A percentile compares a stretch with the other conserved stretches of the same genome.
Evolutionary conservation across 2,888 invertebrate genomes (phyloP).

Genomic region (Trichopria drosophilae): DNA sequence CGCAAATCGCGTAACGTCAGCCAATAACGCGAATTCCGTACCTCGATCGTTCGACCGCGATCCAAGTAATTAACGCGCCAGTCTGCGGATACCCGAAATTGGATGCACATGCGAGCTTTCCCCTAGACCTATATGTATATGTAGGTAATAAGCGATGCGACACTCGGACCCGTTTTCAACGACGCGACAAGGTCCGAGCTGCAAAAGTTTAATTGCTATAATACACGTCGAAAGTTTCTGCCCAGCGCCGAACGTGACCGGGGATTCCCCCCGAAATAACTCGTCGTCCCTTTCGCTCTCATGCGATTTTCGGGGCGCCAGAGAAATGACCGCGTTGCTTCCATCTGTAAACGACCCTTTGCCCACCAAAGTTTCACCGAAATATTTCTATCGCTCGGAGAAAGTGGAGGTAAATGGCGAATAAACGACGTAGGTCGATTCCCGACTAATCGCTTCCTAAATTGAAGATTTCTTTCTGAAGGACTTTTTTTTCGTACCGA

Average conservation of each 20-base stretch:
- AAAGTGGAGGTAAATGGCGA: too few relatives aligned
- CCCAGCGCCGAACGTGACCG: conserved; percentile 7
- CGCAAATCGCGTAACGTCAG: conserved; percentile 28
- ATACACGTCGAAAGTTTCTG: conserved; percentile 30
- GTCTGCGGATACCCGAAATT: conserved; percentile 14
- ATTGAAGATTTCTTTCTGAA: too few relatives aligned
- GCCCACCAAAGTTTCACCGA: too few relatives aligned
- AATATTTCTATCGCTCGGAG: too few relatives aligned
- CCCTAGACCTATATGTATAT: neutral
- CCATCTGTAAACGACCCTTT: too few relatives aligned
- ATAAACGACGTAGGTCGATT: too few relatives aligned
- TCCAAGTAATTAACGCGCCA: conserved; percentile 33
- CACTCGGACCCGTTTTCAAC: neutral
- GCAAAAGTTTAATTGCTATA: conserved; percentile 40
- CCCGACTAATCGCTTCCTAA: too few relatives aligned
- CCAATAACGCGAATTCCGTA: conserved; percentile 19
- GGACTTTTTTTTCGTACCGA: too few relatives aligned
- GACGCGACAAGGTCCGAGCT: neutral
- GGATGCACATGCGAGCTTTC: neutral
- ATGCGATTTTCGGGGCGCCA: too few relatives aligned
- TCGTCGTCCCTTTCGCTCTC: conserved; percentile 5
- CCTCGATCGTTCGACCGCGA: conserved; percentile 26
- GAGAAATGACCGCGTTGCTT: too few relatives aligned
- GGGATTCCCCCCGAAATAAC: conserved; percentile 15
- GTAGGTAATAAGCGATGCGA: neutral